Conservation (phyloP, 2,113 vertebrate genomes). For the Plecotus auritus region DNA sequence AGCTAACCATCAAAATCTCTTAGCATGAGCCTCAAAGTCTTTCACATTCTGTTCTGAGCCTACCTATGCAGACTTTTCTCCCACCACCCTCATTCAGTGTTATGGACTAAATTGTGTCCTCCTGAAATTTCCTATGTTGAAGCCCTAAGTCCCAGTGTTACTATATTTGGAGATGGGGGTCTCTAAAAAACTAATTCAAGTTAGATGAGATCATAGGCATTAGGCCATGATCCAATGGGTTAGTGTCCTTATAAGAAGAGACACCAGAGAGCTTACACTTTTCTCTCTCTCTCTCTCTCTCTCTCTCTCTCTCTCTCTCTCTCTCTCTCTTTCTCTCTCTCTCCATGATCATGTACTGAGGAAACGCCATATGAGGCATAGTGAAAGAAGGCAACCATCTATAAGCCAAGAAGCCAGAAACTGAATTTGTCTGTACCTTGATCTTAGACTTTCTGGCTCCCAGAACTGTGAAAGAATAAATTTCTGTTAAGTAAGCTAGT, state of each 20-base stretch:
- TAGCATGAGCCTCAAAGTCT: not conserved
- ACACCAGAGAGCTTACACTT: not conserved
- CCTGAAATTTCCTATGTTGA: not conserved
- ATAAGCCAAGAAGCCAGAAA: not conserved
- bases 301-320: not conserved
- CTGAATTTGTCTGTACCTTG: not conserved
- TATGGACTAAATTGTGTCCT: not conserved
- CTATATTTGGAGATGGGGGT: not conserved
- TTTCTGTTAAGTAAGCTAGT: too few species aligned
- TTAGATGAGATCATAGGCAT: not conserved
- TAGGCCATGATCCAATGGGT: not conserved
- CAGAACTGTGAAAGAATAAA: not conserved
- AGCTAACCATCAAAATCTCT: slow-evolving; percentile 22
- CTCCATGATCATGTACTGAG: not conserved
- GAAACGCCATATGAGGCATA: not conserved
- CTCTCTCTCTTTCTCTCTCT: not conserved
- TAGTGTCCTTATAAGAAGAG: not conserved
- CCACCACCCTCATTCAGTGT: not conserved
- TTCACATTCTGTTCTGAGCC: not conserved
- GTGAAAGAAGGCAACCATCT: not conserved
- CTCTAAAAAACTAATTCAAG: not conserved
- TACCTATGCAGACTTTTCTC: not conserved
- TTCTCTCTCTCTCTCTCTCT: not conserved
- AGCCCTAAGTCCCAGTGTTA: not conserved
- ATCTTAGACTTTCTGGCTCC: not conserved